Percentiles rank a stretch among this genome's conserved stretches.
These are phyloP conservation scores for Dione juno DNA, from an alignment of 2,888 invertebrate species.

Conservation along the genomic window DNA sequence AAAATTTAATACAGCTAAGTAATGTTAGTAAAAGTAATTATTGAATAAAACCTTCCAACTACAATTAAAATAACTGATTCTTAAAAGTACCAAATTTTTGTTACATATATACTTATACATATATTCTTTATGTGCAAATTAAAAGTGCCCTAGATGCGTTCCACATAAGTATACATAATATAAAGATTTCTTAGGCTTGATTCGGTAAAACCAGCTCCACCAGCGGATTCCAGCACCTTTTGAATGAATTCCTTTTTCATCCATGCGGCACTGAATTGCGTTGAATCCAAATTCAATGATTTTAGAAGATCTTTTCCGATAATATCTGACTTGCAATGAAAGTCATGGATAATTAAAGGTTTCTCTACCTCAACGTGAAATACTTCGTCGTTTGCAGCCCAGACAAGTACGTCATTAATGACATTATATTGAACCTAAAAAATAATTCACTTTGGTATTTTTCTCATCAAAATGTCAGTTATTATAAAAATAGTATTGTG, in stretches of 20 bases:
- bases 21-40: too few species aligned
- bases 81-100: too few species aligned
- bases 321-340: constrained; percentile 57
- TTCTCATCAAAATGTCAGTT: neutral
- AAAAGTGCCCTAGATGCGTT: too few species aligned
- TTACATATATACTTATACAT: too few species aligned
- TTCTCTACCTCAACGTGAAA: constrained; percentile 68
- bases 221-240: constrained; percentile 63
- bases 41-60: too few species aligned
- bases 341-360: constrained; percentile 59
- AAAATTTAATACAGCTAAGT: too few species aligned
- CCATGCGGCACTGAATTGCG: constrained; percentile 68
- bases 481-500: neutral
- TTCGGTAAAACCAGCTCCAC: constrained; percentile 3
- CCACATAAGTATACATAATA: neutral
- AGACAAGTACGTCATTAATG: constrained; percentile 63
- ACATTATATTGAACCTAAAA: constrained; percentile 59
- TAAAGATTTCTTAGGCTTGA: neutral
- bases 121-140: neutral
- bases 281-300: constrained; percentile 59
- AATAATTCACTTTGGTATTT: constrained; percentile 11
- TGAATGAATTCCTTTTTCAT: constrained; percentile 70
- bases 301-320: constrained; percentile 55
- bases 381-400: constrained; percentile 69
- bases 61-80: too few species aligned